These are phyloP conservation scores for Cinclus cinclus DNA, from an alignment of 2,113 vertebrate genomes.

Conservation along the genomic window DNA sequence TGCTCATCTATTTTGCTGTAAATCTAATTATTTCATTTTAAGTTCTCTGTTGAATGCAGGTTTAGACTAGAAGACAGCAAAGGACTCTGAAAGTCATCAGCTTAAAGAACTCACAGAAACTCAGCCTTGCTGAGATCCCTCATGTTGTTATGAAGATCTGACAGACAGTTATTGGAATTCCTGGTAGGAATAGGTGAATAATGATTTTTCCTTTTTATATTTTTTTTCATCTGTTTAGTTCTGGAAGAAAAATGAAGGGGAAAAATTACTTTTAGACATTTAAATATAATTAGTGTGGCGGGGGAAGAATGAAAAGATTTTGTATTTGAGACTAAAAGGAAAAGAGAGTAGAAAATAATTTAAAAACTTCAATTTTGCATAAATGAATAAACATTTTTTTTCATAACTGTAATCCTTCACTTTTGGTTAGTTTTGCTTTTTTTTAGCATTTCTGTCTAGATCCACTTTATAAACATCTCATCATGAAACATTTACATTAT, in stretches of 20 bases:
- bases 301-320: background rate
- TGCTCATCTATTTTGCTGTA: background rate
- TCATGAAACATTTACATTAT: background rate
- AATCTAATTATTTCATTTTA: conserved; percentile 2
- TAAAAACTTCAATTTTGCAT: background rate
- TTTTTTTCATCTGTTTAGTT: background rate
- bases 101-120: conserved; percentile 8
- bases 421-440: background rate
- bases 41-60: conserved; percentile 6
- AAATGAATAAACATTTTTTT: background rate
- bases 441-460: background rate
- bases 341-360: background rate
- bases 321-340: background rate
- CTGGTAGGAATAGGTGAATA: conserved; percentile 2
- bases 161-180: conserved; percentile 47
- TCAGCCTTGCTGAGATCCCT: conserved; percentile 41
- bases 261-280: background rate
- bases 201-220: background rate
- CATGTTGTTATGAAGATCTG: conserved; percentile 39
- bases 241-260: background rate
- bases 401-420: background rate
- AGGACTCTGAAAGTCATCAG: background rate
- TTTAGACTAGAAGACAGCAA: conserved; percentile 33
- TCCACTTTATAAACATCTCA: background rate
- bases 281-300: background rate